Evolutionary conservation across 2,888 invertebrate species (phyloP).

Genomic region (Dendrolimus pini): DNA sequence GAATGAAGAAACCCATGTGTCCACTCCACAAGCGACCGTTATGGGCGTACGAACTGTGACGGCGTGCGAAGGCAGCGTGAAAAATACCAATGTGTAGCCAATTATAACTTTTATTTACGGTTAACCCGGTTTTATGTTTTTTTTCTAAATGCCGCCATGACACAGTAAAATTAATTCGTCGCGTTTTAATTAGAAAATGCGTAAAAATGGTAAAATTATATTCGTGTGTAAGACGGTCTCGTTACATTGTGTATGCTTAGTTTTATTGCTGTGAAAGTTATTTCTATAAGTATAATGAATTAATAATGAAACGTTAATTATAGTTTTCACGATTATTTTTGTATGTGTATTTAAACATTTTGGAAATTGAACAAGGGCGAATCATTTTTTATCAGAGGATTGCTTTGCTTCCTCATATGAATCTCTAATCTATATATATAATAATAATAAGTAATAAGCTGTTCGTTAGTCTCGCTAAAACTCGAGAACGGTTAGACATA

Average conservation of each 20-base stretch:
- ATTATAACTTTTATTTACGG: conserved; percentile 17
- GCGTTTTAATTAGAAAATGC: not conserved
- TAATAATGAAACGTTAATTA: not conserved
- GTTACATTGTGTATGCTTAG: not conserved
- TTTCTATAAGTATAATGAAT: not conserved
- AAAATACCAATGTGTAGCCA: conserved; percentile 16
- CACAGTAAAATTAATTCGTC: not conserved
- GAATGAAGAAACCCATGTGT: conserved; percentile 1
- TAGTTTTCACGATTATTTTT: not conserved
- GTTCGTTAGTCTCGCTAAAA: too few species aligned
- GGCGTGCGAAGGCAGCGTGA: conserved; percentile 18
- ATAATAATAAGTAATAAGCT: too few species aligned
- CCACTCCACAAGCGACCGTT: not conserved
- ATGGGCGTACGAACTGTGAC: not conserved
- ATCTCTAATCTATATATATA: too few species aligned
- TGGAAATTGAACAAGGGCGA: too few species aligned
- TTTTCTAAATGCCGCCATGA: not conserved
- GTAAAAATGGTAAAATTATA: not conserved
- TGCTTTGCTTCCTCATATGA: too few species aligned
- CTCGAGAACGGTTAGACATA: too few species aligned
- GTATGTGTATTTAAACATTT: too few species aligned
- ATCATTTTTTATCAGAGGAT: too few species aligned
- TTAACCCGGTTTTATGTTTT: conserved; percentile 13
- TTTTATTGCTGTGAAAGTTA: not conserved
- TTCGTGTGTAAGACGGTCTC: not conserved